Conservation (phyloP, 2,113 vertebrate species). For the Pseudois nayaur region DNA sequence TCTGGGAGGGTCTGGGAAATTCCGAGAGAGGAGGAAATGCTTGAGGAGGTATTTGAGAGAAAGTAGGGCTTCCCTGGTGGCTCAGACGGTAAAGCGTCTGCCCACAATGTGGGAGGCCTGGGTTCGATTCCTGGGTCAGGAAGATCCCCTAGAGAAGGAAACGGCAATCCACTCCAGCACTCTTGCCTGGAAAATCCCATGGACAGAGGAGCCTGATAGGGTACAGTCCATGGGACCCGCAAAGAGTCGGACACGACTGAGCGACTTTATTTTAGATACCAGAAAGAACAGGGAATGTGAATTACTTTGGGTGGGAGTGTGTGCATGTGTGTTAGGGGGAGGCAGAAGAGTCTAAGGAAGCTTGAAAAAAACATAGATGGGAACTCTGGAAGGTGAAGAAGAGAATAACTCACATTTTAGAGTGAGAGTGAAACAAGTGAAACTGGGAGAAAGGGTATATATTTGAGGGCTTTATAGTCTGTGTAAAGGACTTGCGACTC, state of each 20-base stretch:
- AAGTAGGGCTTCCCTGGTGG: background rate
- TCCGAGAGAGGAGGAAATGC: background rate
- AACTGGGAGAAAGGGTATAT: background rate
- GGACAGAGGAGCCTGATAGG: no score
- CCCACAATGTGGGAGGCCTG: accelerated
- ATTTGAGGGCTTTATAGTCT: background rate
- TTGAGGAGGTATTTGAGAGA: background rate
- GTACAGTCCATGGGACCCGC: no score
- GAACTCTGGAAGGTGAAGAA: background rate
- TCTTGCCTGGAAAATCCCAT: no score
- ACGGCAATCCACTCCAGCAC: no score
- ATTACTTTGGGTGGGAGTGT: background rate
- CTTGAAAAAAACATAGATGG: background rate
- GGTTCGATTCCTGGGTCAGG: no score
- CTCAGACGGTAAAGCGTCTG: no score
- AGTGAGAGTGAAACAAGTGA: background rate
- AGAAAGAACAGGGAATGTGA: background rate
- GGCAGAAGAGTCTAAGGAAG: background rate
- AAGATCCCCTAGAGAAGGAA: no score
- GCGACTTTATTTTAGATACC: no score
- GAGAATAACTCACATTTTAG: background rate
- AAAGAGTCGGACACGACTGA: no score
- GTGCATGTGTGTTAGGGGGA: background rate
- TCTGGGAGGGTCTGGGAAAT: background rate
- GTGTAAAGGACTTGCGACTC: background rate